phyloP scores from a whole-genome alignment of 2,797 vertebrate genomes.

The Eospalax fontanierii region DNA sequence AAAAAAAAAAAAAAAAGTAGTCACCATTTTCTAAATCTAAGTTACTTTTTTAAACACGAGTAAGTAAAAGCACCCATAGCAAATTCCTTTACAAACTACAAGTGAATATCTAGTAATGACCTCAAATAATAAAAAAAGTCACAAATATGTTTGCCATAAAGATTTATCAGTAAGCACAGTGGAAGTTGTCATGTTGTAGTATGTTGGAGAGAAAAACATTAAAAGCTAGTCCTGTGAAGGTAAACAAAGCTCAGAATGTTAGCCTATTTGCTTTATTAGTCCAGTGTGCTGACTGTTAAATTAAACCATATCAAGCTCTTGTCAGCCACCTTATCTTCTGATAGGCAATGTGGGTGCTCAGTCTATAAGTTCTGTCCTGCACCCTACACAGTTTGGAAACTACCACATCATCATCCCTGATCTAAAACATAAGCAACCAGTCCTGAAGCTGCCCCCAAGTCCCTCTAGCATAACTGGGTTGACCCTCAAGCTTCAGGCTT shows the following conservation, averaged over 20 bases:
- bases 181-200: not conserved
- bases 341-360: not conserved
- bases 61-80: not conserved
- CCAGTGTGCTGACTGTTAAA: not conserved
- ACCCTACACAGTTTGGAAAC: not conserved
- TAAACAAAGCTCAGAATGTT: constrained; percentile 44
- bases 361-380: not conserved
- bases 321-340: not conserved
- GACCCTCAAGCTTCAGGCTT: not conserved
- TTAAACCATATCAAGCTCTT: not conserved
- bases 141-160: constrained; percentile 26
- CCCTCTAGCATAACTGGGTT: too few species aligned
- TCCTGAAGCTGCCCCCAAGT: too few species aligned
- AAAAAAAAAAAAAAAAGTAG: not conserved
- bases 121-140: constrained; percentile 52
- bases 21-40: too few species aligned
- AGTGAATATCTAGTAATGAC: constrained; percentile 24
- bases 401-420: not conserved
- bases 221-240: not conserved
- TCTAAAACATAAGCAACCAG: not conserved
- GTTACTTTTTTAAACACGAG: not conserved
- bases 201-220: not conserved
- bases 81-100: constrained; percentile 58
- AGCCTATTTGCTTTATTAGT: not conserved
- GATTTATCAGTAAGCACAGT: not conserved